phyloP scores from a whole-genome alignment of 1,140 invertebrate genomes.

The Pachypsylla venusta region DNA sequence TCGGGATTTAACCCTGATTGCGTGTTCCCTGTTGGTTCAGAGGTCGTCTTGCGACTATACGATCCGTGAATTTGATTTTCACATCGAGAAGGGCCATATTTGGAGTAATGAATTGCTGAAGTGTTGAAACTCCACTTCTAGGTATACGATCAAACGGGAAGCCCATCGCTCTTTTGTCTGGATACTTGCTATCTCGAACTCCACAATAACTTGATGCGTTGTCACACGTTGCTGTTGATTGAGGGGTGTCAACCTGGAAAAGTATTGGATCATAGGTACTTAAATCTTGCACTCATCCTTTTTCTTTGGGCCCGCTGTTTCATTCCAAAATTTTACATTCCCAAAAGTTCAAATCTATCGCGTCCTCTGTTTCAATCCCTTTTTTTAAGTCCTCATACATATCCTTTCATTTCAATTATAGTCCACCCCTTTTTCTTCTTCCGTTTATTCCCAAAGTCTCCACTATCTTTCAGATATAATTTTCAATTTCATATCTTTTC shows the following conservation, averaged over 20 bases:
- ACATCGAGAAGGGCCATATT: conserved; percentile 48
- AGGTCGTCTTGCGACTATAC: conserved; percentile 9
- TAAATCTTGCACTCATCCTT: too few species aligned
- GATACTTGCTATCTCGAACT: conserved; percentile 51
- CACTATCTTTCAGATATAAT: too few species aligned
- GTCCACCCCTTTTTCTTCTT: too few species aligned
- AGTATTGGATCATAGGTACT: too few species aligned
- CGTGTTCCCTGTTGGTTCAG: not conserved
- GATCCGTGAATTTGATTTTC: conserved; percentile 31
- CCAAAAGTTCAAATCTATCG: too few species aligned
- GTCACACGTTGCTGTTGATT: not conserved
- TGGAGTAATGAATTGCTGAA: conserved; percentile 45
- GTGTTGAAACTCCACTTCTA: conserved; percentile 32
- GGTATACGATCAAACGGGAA: conserved; percentile 61
- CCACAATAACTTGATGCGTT: conserved; percentile 56
- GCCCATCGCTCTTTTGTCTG: conserved; percentile 55
- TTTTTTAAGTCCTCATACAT: too few species aligned
- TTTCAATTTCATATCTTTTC: too few species aligned
- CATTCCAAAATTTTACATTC: too few species aligned
- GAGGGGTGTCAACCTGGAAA: not conserved
- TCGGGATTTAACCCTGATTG: not conserved
- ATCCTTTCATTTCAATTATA: too few species aligned
- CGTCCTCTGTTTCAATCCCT: too few species aligned
- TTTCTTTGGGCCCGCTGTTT: too few species aligned
- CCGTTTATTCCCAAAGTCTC: too few species aligned